phyloP scores from a whole-genome alignment of 2,113 vertebrate genomes.

The Arizona elegans region DNA sequence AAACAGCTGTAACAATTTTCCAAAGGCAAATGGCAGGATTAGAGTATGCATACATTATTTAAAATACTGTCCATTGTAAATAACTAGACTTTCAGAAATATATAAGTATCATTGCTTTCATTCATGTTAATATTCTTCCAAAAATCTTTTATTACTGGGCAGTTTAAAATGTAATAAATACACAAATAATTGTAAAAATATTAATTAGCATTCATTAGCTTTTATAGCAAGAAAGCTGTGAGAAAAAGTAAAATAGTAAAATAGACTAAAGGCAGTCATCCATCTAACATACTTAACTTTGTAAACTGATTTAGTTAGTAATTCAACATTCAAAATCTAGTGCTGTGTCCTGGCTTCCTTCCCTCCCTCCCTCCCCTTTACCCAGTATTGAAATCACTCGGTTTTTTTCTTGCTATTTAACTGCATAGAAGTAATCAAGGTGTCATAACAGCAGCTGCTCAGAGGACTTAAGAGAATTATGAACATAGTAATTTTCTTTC shows the following conservation, averaged over 20 bases:
- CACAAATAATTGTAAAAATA: background rate
- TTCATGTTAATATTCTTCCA: background rate
- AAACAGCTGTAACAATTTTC: background rate
- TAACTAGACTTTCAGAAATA: slow-evolving; percentile 1
- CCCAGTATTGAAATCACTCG: background rate
- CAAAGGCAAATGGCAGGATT: background rate
- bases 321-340: slow-evolving; percentile 16
- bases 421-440: background rate
- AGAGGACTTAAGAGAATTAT: background rate
- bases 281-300: background rate
- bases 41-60: background rate
- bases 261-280: background rate
- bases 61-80: slow-evolving; percentile 26
- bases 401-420: slow-evolving; percentile 13
- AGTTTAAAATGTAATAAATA: background rate
- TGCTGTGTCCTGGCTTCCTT: background rate
- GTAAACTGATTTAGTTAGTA: background rate
- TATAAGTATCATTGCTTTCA: background rate
- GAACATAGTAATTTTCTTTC: background rate
- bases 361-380: background rate
- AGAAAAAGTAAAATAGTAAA: slow-evolving; percentile 10
- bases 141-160: background rate
- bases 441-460: slow-evolving; percentile 13
- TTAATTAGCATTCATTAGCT: background rate
- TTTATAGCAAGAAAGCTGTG: background rate